Evolutionary conservation across 1,140 invertebrate species (phyloP), one percentile per base, ranked within the genome.

Genomic region (Leptoteleia sp.): DNA sequence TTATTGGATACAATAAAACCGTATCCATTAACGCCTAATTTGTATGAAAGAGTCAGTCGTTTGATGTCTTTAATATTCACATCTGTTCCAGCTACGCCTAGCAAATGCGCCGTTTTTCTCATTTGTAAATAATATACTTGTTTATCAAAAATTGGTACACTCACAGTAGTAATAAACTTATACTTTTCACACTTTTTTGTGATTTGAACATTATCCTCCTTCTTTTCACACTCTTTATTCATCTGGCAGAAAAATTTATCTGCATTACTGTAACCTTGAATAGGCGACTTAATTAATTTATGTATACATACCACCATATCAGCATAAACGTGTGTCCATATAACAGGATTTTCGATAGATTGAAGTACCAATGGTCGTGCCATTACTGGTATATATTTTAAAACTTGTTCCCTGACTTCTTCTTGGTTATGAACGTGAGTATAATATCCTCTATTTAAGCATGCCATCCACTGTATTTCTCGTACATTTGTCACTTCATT

Each of bases 1-100:
- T 99, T 99, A 86, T 99, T 98, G 68, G 95, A 98, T 2, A 98
- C 95, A 64, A 97, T 94, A 90, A 99, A 98, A 0, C 96, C 95
- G 87, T 98, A 99, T 3, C 96, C 97, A 89, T 98, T 98, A 0
- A 98, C 96, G 13, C 97, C 98, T 35, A 99, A 92, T 94, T 94
- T 94, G 81, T 95, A 96, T 3, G 96, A 94, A 22, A 96, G 92
- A 0, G 95, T 96, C 22, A 98, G 88, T 88, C 95, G 95, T 50
- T 93, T 92, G 19, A 99, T 95, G 79, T 98, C 96, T 68, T 94
- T 92, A 7, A 99, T 94, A 7, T 96, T 95, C n/a, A 99, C 94
- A 86, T 99, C 97, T 0, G 96, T 97, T 1, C 96, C 97, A 9
- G 95, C 96, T 4, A 99, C 96, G 0, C 98, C 97, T 1, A 99